A percentile compares a stretch with the other conserved stretches of the same genome.
Conservation (phyloP, 2,797 vertebrate genomes). For the Platalea minor region DNA sequence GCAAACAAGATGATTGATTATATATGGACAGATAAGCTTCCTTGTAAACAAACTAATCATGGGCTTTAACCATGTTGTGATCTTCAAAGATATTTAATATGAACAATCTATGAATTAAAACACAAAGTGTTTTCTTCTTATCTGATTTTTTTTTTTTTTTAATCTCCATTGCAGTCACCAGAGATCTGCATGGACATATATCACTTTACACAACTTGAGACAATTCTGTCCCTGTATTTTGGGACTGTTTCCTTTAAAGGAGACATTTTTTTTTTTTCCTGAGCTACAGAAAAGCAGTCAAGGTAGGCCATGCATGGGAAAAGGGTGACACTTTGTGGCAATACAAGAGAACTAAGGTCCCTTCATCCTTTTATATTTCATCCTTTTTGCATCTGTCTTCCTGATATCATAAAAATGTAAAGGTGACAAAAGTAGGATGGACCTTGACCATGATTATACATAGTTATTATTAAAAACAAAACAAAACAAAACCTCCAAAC, state of each 20-base stretch:
- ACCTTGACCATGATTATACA: not conserved
- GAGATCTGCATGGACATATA: not conserved
- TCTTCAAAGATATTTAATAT: not conserved
- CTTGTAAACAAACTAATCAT: not conserved
- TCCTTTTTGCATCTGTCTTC: not conserved
- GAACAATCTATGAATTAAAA: not conserved
- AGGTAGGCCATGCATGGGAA: conserved; percentile 30
- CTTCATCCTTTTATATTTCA: not conserved
- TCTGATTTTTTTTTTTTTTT: no score
- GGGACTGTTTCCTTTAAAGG: not conserved
- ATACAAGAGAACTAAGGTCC: conserved; percentile 19
- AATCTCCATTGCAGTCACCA: not conserved
- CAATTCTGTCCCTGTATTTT: not conserved
- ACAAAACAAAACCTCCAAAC: not conserved
- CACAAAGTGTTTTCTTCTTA: not conserved
- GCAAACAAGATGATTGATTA: not conserved
- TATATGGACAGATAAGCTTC: not conserved
- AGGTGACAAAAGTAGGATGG: not conserved
- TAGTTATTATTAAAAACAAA: not conserved
- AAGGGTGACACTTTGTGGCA: conserved; percentile 68
- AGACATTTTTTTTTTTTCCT: not conserved
- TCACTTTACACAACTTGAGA: not conserved
- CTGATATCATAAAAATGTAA: not conserved
- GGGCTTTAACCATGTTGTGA: not conserved
- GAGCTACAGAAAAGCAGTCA: conserved; percentile 10